Percentiles rank a stretch among this genome's conserved stretches.
phyloP scores from a whole-genome alignment of 2,797 vertebrate species.

The Acanthurus leucopareius region DNA sequence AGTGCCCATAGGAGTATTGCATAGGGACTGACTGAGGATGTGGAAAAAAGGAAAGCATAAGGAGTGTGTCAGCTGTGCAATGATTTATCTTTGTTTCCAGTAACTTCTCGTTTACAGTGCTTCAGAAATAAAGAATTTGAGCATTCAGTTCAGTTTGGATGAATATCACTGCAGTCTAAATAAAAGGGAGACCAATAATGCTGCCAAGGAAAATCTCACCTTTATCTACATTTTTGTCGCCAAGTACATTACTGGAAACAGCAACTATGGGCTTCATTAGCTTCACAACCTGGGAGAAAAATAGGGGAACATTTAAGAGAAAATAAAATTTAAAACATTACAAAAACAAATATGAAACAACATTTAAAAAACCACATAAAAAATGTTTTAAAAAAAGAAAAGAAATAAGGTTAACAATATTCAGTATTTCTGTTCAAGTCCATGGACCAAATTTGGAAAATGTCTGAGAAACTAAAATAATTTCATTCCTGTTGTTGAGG shows the following conservation, averaged over 20 bases:
- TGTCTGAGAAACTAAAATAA: neutral
- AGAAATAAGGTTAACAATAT: neutral
- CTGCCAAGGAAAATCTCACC: slow-evolving; percentile 66
- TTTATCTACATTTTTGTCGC: slow-evolving; percentile 74
- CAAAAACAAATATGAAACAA: no score
- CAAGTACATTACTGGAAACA: slow-evolving; percentile 73
- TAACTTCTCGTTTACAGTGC: neutral
- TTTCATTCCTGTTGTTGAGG: neutral
- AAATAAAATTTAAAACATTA: no score
- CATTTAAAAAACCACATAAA: no score
- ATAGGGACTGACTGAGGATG: neutral
- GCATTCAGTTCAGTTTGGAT: neutral
- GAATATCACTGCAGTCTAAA: no score
- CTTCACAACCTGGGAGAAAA: slow-evolving; percentile 68
- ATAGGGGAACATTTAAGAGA: neutral
- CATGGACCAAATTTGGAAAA: neutral
- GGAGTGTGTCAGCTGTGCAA: neutral
- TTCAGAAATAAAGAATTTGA: neutral
- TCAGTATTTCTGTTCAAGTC: neutral
- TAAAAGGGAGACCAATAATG: no score
- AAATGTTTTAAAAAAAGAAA: no score
- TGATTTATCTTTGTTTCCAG: neutral
- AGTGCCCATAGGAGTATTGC: neutral
- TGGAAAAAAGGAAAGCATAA: neutral
- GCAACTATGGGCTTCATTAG: slow-evolving; percentile 81